Evolutionary conservation across 2,113 vertebrate species (phyloP), one percentile per base, ranked within the genome.

Genomic region (Microcebus tavaratra): DNA sequence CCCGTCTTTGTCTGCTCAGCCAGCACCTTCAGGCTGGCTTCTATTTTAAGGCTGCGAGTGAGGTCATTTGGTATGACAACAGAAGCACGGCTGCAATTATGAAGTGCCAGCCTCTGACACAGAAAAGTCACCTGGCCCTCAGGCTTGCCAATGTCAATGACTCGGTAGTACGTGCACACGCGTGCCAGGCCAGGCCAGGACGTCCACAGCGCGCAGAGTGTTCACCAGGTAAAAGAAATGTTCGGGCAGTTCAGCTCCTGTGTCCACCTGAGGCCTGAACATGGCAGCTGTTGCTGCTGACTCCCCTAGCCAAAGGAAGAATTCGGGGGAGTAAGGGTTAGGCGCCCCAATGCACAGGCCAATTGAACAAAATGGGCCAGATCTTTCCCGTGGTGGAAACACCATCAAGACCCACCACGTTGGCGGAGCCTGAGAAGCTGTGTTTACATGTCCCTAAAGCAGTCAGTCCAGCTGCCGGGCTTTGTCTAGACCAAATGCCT

Each of bases 51-150:
- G 78, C 88, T 48, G 1, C 53, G 55, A 96, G 65, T 88, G 88
- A 94, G 86, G 83, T n/a, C 42, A 65, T 89, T 57, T 80, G 75
- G 76, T 97, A 81, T 48, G 45, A 97, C 87, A 39, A 92, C 95
- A 95, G 36, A 94, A 96, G 95, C 83, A 31, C 25, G 97, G 90
- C 92, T 96, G 87, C 95, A 95, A 93, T 95, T 85, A 95, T 5
- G 94, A 78, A 48, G 96, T 39, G 12, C 67, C 90, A 65, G 23
- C 27, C 59, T 90, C 91, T 68, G 85, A 95, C 79, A n/a, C 45
- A 61, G 65, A 57, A 90, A 94, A 65, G 9, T 21, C 42, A 13
- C 83, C 63, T 89, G n/a, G 57, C 48, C 21, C 81, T 61, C 27
- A 0, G 79, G 8, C 50, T 8, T n/a, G 78, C 96, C 81, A 92